Evolutionary conservation across 2,113 vertebrate species (phyloP).

Genomic region (Brachirus orientalis): DNA sequence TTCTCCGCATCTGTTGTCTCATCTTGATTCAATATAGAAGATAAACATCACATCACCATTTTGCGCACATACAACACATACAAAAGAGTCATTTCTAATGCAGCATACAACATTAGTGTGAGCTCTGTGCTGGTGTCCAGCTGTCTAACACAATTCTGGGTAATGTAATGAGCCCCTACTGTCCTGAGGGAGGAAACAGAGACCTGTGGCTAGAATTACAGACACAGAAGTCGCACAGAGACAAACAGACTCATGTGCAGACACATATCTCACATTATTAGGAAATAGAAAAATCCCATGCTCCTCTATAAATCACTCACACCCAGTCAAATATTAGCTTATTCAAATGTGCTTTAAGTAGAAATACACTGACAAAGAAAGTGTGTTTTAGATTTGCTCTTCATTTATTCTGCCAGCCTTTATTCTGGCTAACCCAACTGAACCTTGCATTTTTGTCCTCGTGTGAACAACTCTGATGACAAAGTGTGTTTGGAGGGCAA

Average conservation of each 20-base stretch:
- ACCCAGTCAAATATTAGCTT: neutral
- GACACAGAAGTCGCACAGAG: constrained; percentile 22
- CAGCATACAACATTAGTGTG: constrained; percentile 11
- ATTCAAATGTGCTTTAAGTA: constrained; percentile 24
- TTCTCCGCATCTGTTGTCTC: neutral
- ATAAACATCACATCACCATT: neutral
- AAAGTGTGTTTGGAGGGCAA: constrained; percentile 44
- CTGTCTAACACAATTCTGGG: constrained; percentile 31
- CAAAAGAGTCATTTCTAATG: neutral
- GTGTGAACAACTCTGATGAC: constrained; percentile 18
- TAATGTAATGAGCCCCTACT: constrained; percentile 62
- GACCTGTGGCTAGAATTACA: constrained; percentile 80
- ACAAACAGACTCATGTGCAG: constrained; percentile 25
- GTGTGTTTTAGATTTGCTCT: constrained; percentile 2
- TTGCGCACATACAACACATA: neutral
- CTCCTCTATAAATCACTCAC: constrained; percentile 18
- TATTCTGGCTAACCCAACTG: constrained; percentile 6
- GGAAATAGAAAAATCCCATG: constrained; percentile 27
- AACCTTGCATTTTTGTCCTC: constrained; percentile 25
- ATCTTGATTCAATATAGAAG: neutral
- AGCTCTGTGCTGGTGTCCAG: constrained; percentile 20
- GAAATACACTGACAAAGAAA: neutral
- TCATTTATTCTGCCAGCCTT: constrained; percentile 10
- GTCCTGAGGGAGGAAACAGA: constrained; percentile 70
- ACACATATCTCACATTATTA: constrained; percentile 43